These are phyloP conservation scores for Hycleus phaleratus DNA, from an alignment of 1,140 invertebrate genomes.

Conservation along the genomic window DNA sequence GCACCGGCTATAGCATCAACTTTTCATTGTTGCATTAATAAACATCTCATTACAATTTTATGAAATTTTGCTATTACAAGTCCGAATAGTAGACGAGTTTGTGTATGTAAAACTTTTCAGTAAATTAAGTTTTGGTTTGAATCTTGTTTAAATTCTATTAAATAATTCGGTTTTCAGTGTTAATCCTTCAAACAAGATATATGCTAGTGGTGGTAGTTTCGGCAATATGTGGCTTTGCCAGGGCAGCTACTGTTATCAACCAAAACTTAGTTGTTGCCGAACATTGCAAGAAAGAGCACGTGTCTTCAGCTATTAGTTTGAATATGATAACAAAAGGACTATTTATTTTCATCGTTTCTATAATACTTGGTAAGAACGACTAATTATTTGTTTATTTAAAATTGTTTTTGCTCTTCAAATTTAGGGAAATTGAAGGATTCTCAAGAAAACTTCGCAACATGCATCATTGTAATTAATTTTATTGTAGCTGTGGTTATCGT, in stretches of 20 bases:
- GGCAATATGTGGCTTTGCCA: slow-evolving; percentile 52
- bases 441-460: neutral
- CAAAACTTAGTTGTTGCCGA: slow-evolving; percentile 63
- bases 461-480: slow-evolving; percentile 2
- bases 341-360: slow-evolving; percentile 55
- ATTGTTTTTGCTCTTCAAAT: slow-evolving; percentile 1
- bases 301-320: slow-evolving; percentile 61
- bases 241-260: slow-evolving; percentile 59
- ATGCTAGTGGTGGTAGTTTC: slow-evolving; percentile 42
- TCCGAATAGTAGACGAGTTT: too few species aligned
- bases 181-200: slow-evolving; percentile 46
- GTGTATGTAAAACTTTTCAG: slow-evolving; percentile 1
- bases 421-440: slow-evolving; percentile 7
- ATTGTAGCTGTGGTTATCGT: neutral
- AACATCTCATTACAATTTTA: neutral
- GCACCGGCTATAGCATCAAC: too few species aligned
- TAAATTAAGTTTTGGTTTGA: neutral
- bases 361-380: slow-evolving; percentile 52
- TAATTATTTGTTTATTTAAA: neutral
- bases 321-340: slow-evolving; percentile 67
- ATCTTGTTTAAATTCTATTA: neutral
- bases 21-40: neutral
- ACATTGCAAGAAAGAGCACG: slow-evolving; percentile 48
- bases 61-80: neutral
- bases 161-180: slow-evolving; percentile 32